Evolutionary conservation across 2,113 vertebrate genomes (phyloP).

Genomic region (Grammomys surdaster): DNA sequence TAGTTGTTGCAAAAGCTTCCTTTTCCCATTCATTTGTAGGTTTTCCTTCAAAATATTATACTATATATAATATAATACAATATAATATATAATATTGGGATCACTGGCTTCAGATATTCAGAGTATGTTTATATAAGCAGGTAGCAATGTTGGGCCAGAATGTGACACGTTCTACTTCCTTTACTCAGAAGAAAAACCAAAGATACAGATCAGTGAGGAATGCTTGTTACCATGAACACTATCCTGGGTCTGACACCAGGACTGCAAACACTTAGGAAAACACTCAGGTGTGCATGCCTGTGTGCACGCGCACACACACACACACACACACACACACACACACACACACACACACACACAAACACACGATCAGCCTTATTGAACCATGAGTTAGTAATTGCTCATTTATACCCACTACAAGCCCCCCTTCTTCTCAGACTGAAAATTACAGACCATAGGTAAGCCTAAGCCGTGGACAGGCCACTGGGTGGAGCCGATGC

Average conservation of each 20-base stretch:
- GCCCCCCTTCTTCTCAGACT: neutral
- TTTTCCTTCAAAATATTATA: neutral
- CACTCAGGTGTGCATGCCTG: neutral
- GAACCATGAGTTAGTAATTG: neutral
- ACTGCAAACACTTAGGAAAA: neutral
- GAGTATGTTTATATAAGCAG: neutral
- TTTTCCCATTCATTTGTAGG: neutral
- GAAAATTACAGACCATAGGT: neutral
- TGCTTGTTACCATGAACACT: neutral
- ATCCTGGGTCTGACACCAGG: neutral
- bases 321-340: neutral
- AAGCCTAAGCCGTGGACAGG: neutral
- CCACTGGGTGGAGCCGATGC: accelerated
- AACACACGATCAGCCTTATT: neutral
- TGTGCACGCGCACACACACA: no score
- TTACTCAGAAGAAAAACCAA: neutral
- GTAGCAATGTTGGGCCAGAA: neutral
- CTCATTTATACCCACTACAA: neutral
- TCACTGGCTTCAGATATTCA: neutral
- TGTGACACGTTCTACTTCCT: neutral
- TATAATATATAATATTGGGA: neutral
- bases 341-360: no score
- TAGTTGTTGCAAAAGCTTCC: neutral
- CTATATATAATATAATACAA: no score
- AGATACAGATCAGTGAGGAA: neutral